Percentiles rank a stretch among this genome's conserved stretches.
These are phyloP conservation scores for Lycophotia porphyrea DNA, from an alignment of 2,888 invertebrate genomes.

Conservation along the genomic window DNA sequence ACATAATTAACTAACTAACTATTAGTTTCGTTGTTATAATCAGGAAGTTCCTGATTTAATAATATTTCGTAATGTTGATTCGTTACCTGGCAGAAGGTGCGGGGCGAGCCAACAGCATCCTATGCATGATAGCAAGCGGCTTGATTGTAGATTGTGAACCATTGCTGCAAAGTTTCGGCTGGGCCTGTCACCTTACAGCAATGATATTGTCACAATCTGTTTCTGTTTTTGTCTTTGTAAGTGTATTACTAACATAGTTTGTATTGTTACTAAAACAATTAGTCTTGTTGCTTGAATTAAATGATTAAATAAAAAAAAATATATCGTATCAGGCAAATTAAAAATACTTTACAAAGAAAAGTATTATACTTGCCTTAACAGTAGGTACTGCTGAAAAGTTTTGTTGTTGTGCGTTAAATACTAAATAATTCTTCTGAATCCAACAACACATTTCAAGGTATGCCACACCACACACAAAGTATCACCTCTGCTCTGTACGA, in stretches of 20 bases:
- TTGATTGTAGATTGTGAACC: no score
- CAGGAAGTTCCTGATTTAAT: not conserved
- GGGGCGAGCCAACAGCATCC: no score
- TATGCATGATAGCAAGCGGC: no score
- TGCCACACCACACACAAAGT: not conserved
- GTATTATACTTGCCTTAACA: not conserved
- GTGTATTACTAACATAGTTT: no score
- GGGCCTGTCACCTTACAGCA: no score
- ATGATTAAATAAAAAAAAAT: no score
- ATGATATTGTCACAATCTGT: no score
- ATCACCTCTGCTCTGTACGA: conserved; percentile 15
- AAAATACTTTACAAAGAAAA: not conserved
- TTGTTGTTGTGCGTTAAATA: not conserved
- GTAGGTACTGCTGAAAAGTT: not conserved
- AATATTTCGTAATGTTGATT: not conserved
- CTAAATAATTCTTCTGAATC: not conserved
- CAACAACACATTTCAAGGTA: not conserved
- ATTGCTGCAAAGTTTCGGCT: no score
- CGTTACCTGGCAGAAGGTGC: no score
- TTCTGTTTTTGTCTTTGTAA: no score
- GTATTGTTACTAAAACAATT: no score
- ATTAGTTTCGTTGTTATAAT: not conserved
- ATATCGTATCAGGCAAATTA: not conserved
- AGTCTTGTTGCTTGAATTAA: no score
- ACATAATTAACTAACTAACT: not conserved